Evolutionary conservation across 1,140 invertebrate genomes (phyloP).

Genomic region (Tetragonula clypearis): DNA sequence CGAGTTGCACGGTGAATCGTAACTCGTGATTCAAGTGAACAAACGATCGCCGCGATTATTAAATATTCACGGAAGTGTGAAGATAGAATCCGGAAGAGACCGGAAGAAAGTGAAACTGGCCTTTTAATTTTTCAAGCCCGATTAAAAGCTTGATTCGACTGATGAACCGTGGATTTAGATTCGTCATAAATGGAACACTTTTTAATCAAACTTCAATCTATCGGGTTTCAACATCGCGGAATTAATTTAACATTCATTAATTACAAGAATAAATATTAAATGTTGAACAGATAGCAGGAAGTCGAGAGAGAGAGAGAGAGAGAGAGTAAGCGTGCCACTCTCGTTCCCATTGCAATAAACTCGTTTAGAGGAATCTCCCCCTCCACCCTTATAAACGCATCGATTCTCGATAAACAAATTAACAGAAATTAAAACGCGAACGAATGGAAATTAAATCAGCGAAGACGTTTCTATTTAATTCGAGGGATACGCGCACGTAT

Average conservation of each 20-base stretch:
- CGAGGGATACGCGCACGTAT: background rate
- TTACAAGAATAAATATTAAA: constrained; percentile 6
- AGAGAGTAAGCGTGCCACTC: background rate
- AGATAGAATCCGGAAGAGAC: background rate
- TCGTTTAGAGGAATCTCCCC: background rate
- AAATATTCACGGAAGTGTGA: background rate
- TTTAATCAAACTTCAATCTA: background rate
- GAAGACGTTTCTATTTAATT: constrained; percentile 12
- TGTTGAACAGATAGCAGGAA: background rate
- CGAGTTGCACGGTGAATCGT: rapidly evolving
- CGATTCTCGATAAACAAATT: constrained; percentile 31
- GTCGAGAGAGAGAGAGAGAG: background rate
- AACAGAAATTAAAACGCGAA: constrained; percentile 16
- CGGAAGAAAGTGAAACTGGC: background rate
- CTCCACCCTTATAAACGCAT: background rate
- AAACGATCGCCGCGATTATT: background rate
- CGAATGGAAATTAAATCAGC: constrained; percentile 19
- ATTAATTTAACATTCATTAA: constrained; percentile 15
- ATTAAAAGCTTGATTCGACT: background rate
- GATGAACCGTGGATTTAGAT: background rate
- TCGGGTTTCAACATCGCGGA: background rate
- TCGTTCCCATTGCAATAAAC: constrained; percentile 2
- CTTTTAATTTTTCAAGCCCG: background rate
- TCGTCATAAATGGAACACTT: background rate
- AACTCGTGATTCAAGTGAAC: too few species aligned